Evolutionary conservation across 2,113 vertebrate genomes (phyloP), one percentile per base, ranked within the genome.

Genomic region (Etia nguti): DNA sequence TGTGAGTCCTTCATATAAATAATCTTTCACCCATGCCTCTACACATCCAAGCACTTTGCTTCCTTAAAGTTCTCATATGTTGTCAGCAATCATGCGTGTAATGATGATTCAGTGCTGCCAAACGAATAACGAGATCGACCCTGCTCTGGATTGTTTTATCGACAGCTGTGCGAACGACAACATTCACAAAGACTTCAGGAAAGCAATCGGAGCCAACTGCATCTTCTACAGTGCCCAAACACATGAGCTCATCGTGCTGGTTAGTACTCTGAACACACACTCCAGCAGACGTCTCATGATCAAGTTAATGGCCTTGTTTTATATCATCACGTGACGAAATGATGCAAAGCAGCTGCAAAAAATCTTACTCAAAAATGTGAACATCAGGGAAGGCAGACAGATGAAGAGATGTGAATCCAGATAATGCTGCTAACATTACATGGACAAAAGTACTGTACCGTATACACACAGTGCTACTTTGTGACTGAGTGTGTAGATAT

Each of bases 141-240:
- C 20, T 81, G 31, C 29, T 59, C 60, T 82, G 82, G 41, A 29
- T 56, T 89, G 20, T 93, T 34, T 88, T 54, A 10, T 92, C 80
- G 20, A 52, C 95, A 98, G 98, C 92, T 98, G 98, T 92, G 95
- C 97, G 85, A 98, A 96, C 18, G 97, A 98, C 89, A 96, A 95
- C 29, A 96, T 97, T 56, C 98, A 98, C 93, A 98, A 98, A 96
- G 98, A 98, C 89, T 98, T 98, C 95, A 97, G 98, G 94, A 98
- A 98, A 95, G 98, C 97, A 2, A 96, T 98, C 48, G 97, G 97
- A 65, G 97, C 98, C 2, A 97, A 97, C 95, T 97, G 97, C 94
- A 97, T 98, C 95, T 98, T 97, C 93, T 97, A 96, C 90, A 97
- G 96, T 88, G 90, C 95, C 83, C 95, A 96, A 55, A 95, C 95